These are phyloP conservation scores for Hypomecis punctinalis DNA, from an alignment of 2,888 invertebrate species.

Conservation along the genomic window DNA sequence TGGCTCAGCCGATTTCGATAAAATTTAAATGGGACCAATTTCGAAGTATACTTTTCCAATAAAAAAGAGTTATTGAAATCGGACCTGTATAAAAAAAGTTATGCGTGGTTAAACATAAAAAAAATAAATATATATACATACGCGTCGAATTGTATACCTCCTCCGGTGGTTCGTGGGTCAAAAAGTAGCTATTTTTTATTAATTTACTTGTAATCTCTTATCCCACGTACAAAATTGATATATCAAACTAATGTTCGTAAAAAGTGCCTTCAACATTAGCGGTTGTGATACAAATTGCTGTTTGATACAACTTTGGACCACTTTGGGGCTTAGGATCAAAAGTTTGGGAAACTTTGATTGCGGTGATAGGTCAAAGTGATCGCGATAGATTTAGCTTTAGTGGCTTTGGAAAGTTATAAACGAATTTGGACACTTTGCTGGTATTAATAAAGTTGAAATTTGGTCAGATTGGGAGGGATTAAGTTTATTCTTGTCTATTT, in stretches of 20 bases:
- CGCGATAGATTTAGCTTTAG: conserved; percentile 17
- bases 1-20: no score
- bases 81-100: no score
- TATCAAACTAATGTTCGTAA: background rate
- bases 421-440: conserved; percentile 3
- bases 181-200: background rate
- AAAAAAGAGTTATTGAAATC: no score
- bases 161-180: no score
- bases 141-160: no score
- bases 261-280: conserved; percentile 1
- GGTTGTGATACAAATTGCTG: conserved; percentile 18
- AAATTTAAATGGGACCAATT: no score
- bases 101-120: no score
- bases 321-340: conserved; percentile 12
- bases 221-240: conserved; percentile 1
- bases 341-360: conserved; percentile 20
- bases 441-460: conserved; percentile 4
- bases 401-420: conserved; percentile 11
- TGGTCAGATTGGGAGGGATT: background rate
- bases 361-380: conserved; percentile 21
- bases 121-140: no score
- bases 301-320: conserved; percentile 9
- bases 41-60: no score
- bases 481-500: background rate
- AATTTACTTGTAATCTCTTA: background rate